A percentile compares a stretch with the other conserved stretches of the same genome.
phyloP scores from a whole-genome alignment of 2,888 invertebrate species.

The Thyatira batis region DNA sequence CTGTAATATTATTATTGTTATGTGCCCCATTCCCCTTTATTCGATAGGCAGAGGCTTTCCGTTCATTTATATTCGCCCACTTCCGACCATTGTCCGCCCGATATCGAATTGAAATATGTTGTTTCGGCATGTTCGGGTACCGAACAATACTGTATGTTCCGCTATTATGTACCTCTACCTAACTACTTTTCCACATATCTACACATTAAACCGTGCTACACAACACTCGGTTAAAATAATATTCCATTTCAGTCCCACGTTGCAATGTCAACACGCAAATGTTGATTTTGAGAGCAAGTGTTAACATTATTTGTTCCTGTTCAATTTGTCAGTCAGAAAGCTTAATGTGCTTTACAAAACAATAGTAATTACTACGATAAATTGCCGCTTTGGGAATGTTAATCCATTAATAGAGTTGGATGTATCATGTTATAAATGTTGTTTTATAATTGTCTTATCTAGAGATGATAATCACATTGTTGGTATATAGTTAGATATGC shows the following conservation, averaged over 20 bases:
- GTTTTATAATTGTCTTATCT: constrained; percentile 1
- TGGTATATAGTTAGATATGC: too few relatives aligned
- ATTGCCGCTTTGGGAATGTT: constrained; percentile 32
- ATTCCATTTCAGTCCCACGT: constrained; percentile 37
- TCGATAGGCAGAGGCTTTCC: constrained; percentile 72
- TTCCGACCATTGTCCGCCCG: constrained; percentile 76
- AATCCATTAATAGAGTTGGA: constrained; percentile 26
- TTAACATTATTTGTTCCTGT: constrained; percentile 51
- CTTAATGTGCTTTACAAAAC: constrained; percentile 44
- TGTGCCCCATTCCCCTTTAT: constrained; percentile 62
- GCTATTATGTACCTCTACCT: constrained; percentile 9
- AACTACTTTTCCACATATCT: constrained; percentile 1
- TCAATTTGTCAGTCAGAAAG: constrained; percentile 46
- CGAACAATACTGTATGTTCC: constrained; percentile 49
- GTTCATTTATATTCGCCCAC: constrained; percentile 77
- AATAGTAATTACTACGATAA: constrained; percentile 46
- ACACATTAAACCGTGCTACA: constrained; percentile 13
- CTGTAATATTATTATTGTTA: neutral
- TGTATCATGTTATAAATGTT: neutral
- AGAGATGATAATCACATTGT: neutral
- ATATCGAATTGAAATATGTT: constrained; percentile 80
- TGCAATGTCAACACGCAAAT: constrained; percentile 46
- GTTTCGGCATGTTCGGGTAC: constrained; percentile 67
- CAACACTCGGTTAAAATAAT: constrained; percentile 42
- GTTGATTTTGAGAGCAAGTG: constrained; percentile 55